Base-by-base conservation (phyloP, 2,797 vertebrate species). In the Syngnathus rostellatus region DNA sequence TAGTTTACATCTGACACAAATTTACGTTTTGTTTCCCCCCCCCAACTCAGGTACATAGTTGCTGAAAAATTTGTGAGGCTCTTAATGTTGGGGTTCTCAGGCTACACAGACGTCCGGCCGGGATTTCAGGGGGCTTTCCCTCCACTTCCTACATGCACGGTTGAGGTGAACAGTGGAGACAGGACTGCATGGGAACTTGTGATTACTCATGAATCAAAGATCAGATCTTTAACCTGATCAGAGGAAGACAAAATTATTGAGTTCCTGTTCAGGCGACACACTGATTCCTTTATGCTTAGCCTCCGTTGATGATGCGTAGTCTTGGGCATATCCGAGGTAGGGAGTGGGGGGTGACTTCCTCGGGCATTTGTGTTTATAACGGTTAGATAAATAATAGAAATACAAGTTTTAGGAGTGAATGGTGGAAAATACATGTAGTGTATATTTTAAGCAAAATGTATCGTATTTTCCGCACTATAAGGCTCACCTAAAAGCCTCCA, bases 81-180 rank as follows among this genome's bases (percentile, higher is more conserved):
- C 31, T 62, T 46, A 23, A 19, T 48, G 48, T 48, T 37, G 62
- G 74, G 83, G 73, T 81, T 65, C 72, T 71, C 43, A 60, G 80
- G 78, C 83, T 85, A 83, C 85, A 86, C 81, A 83, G 72, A 76
- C 73, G 71, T 68, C 0, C 31, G 77, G 69, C 0, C 31, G 77
- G 69, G 82, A 67, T 81, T 83, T 66, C 65, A 72, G 65, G 75
- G 83, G 81, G 37, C 37, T 84, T 86, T 63, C 86, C 83, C 72
- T 77, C 63, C 55, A 72, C 73, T 68, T 75, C 71, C 79, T 63
- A 85, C 79, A 62, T 84, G 76, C 84, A 86, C 8, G 83, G 73
- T 86, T 84, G 87, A 86, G 76, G 78, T 83, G 75, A 79, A 67
- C 62, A 76, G 72, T 50, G 73, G 83, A 83, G 84, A 80, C 83